Base-by-base conservation (phyloP, 2,797 vertebrate genomes). In the Rhynchonycteris naso region DNA sequence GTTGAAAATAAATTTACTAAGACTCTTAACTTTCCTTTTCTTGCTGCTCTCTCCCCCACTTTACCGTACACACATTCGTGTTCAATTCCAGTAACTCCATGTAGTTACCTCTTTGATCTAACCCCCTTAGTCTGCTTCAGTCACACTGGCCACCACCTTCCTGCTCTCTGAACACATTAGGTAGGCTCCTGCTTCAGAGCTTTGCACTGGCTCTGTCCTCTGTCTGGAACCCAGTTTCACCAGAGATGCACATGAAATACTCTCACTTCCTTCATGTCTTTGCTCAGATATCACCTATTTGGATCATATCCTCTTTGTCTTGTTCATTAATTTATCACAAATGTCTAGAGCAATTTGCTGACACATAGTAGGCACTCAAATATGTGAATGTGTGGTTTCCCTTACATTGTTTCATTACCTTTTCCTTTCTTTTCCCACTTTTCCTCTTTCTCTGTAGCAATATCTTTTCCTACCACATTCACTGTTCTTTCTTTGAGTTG, bases 1-100 rank as follows among this genome's bases (percentile, higher is more conserved):
- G 28, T 38, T 94, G 50, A 35, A 91, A 89, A 59, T 84, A 65
- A 89, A 63, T 38, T 68, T 84, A 69, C 50, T 90, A 22, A 68
- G 7, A 81, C 61, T 68, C 43, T 75, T 33, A 50, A 30, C 16
- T 4, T 80, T 74, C 50, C 59, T 59, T 43, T 5, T 10, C 61
- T 38, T 81, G 21, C 35, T 47, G 8, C 30, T 52, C 35, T 33
- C 28, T 81, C 9, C 30, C 30, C 52, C 7, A 66, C 11, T 13
- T 13, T 5, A 21, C 13, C 56, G 3, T 4, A 38, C 65, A 88
- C 16, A 16, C 16, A 30, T 24, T 75, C 33, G 19, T 63, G 58
- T 76, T 81, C 72, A 72, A 5, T 19, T 63, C 83, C 2, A 13
- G 15, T 14, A 78, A 76, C 58, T 87, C 30, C 75, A 50, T 50